Evolutionary conservation across 2,888 invertebrate genomes (phyloP), one percentile per base, ranked within the genome.

Genomic region (Noctua comes): DNA sequence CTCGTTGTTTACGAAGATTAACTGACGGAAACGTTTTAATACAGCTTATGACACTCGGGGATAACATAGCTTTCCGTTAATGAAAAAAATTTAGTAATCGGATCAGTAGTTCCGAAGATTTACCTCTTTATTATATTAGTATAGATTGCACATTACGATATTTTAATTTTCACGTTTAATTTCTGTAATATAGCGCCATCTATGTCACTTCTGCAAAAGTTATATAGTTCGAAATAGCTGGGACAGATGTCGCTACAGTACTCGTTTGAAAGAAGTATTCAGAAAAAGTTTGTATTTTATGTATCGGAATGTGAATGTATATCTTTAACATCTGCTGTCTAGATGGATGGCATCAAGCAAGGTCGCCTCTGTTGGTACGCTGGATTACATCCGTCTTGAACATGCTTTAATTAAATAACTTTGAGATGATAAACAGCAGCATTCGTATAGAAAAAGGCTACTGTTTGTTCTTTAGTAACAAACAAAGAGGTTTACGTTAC

Each of bases 231-330:
- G 1, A 2, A 57, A 31, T 16, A n/a, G 16, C 2, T 13, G 5
- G 1, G 1, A 2, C 2, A 80, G 83, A 83, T 83, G 80, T 65
- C 80, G 3, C 72, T 40, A 62, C 36, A n/a, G 13, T 48, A 54
- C 48, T 31, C 11, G 18, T 80, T 74, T 64, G 1, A 40, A n/a
- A 43, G 24, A 5, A 31, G 31, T 31, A 62, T 18, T 27, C n/a
- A 18, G 2, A 31, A 62, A 31, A 57, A 7, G 18, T 31, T 57
- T 10, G 10, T 3, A 24, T 24, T n/a, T 57, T 13, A 57, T 57
- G 13, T n/a, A n/a, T n/a, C 57, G 11, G n/a, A n/a, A 13, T 5
- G 13, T n/a, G 11, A 57, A n/a, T n/a, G n/a, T n/a, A 4, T 24
- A 24, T 54, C 24, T 51, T 21, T 51, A 43, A 43, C 40, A 40